Evolutionary conservation across 2,797 vertebrate genomes (phyloP), one percentile per base, ranked within the genome.

Genomic region (Botia kubotai): DNA sequence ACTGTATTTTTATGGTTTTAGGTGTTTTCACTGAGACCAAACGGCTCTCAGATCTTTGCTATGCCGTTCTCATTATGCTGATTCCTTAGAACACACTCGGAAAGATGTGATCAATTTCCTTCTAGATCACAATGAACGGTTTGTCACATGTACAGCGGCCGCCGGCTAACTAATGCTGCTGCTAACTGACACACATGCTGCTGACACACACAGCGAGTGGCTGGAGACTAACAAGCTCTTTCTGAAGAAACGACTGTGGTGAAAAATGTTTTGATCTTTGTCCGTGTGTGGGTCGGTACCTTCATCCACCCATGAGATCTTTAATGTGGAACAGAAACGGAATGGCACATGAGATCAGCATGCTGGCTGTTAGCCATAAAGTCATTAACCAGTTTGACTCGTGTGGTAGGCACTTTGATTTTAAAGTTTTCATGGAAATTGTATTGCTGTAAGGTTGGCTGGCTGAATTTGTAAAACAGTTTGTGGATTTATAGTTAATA

Each of bases 1-100:
- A 62, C 60, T 21, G 62, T 62, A 76, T 79, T 80, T 82, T 65
- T 62, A 75, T n/a, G 17, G 60, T 72, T 63, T 71, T 13, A 17
- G 36, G 39, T 57, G 36, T 73, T 57, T 69, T 46, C 63, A 68
- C 65, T 39, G 75, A 85, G 76, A 82, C n/a, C 60, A 82, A 84
- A 80, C 12, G 17, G 48, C 60, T 33, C 62, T 66, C 43, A 66
- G 72, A 72, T 68, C 57, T 53, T 68, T 39, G 62, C 52, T 53
- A 39, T n/a, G 62, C 62, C n/a, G 7, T 81, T 69, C 39, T 77
- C 83, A 74, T 88, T 86, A 78, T 83, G 74, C 26, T 63, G 73
- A 82, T 84, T 76, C 21, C 23, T 53, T 39, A 43, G 50, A 82
- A 81, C 46, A 72, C 68, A 43, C 26, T 67, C 17, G 1, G 21